Conservation (phyloP, 2,888 invertebrate species). For the Pherbina coryleti region DNA sequence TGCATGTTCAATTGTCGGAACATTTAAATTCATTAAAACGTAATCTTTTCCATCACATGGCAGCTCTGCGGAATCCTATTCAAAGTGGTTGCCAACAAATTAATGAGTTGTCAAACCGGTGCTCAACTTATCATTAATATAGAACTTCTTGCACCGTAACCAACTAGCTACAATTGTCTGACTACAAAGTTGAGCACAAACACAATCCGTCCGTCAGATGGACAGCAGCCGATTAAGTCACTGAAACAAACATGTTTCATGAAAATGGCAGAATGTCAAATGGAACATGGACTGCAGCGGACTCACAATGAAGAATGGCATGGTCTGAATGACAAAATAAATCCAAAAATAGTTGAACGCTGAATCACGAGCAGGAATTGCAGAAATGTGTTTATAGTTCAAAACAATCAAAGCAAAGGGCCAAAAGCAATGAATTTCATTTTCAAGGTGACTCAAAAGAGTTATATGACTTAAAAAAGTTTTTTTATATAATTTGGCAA, state of each 20-base stretch:
- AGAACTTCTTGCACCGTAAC: slow-evolving; percentile 3
- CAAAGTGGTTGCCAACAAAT: slow-evolving; percentile 5
- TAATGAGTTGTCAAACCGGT: slow-evolving; percentile 23
- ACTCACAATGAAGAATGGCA: background rate
- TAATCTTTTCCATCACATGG: background rate
- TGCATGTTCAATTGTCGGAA: slow-evolving; percentile 12
- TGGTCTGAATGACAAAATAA: background rate
- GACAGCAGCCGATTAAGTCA: slow-evolving; percentile 8
- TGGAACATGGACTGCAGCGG: background rate
- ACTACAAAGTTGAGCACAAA: background rate
- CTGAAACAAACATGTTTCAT: background rate
- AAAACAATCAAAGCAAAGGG: background rate
- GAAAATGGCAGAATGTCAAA: background rate
- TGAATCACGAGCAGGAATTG: background rate
- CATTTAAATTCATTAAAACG: slow-evolving; percentile 30
- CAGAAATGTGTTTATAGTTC: background rate
- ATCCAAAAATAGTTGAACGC: background rate
- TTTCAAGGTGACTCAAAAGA: background rate
- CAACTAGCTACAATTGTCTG: background rate
- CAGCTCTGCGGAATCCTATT: background rate
- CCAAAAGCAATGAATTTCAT: background rate
- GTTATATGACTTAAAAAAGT: background rate
- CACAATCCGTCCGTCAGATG: background rate
- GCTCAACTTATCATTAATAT: slow-evolving; percentile 10
- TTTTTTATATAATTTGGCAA: background rate